Evolutionary conservation across 2,113 vertebrate species (phyloP), one percentile per base, ranked within the genome.

Genomic region (Amphiprion percula): DNA sequence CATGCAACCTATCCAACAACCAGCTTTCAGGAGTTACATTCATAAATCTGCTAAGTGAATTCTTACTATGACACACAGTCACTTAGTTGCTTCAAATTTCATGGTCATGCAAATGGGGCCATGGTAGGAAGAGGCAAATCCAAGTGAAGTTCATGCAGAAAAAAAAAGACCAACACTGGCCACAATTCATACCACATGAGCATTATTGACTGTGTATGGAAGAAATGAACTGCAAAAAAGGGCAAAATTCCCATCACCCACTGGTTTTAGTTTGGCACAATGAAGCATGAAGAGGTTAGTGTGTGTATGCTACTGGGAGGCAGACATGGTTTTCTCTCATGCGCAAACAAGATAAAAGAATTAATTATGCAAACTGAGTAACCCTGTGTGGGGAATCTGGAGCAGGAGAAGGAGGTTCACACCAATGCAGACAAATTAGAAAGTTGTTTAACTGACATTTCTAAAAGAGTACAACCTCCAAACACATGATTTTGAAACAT

Each of bases 331-430:
- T 33, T 59, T 24, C 61, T 64, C 62, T 54, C 62, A 37, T 52
- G 44, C 47, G 67, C 47, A 78, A 73, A 66, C 66, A 47, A 9
- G 21, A 80, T 44, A 79, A 86, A 86, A 68, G 70, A 19, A 66
- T 15, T 86, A 76, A 82, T 86, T 86, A 79, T 89, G 68, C 70
- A 58, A 61, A 64, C 39, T 28, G 55, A 44, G 19, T 9, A 1
- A 23, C 37, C 3, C 17, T 84, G 81, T 84, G 6, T 37, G 68
- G 72, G 46, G 77, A 80, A 83, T 9, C 4, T 85, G 77, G 79
- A 68, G 80, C 82, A 85, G 67, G 76, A 52, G 47, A 21, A 56
- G 14, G 50, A 15, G 68, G 54, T 16, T 78, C 59, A 60, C 44
- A 23, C 12, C 2, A 6, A 37, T 37, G 33, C 33, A 37, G 33